phyloP scores from a whole-genome alignment of 2,113 vertebrate species.

The Zapus hudsonius region DNA sequence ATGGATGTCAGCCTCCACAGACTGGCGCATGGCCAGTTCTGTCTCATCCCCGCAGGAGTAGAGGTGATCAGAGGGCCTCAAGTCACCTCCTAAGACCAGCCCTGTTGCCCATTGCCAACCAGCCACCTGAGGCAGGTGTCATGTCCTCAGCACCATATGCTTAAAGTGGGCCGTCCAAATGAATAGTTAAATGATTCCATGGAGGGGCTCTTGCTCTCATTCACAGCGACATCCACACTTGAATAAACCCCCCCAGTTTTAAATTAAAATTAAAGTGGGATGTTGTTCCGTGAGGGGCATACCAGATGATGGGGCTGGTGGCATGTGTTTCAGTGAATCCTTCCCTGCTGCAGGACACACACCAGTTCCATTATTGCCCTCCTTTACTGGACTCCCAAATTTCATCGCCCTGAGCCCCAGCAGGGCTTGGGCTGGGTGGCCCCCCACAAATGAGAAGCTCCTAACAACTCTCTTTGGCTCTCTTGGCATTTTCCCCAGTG shows the following conservation, averaged over 20 bases:
- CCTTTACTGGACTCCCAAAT: background rate
- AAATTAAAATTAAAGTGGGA: background rate
- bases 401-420: background rate
- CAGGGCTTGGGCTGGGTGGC: background rate
- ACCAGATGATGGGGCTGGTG: background rate
- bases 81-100: background rate
- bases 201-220: background rate
- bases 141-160: background rate
- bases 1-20: slow-evolving; percentile 92
- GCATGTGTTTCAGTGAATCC: background rate
- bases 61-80: background rate
- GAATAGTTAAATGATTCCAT: background rate
- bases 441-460: background rate
- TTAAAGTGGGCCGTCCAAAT: background rate
- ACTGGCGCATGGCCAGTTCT: slow-evolving; percentile 93
- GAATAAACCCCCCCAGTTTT: slow-evolving; percentile 78
- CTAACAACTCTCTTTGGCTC: background rate
- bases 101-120: background rate
- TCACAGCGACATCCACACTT: too few species aligned
- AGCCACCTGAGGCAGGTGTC: background rate
- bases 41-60: slow-evolving; percentile 89
- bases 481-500: background rate
- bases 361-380: background rate
- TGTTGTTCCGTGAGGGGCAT: background rate
- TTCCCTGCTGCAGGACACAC: background rate